phyloP scores from a whole-genome alignment of 2,797 vertebrate species.

The Hoplostethus atlanticus region DNA sequence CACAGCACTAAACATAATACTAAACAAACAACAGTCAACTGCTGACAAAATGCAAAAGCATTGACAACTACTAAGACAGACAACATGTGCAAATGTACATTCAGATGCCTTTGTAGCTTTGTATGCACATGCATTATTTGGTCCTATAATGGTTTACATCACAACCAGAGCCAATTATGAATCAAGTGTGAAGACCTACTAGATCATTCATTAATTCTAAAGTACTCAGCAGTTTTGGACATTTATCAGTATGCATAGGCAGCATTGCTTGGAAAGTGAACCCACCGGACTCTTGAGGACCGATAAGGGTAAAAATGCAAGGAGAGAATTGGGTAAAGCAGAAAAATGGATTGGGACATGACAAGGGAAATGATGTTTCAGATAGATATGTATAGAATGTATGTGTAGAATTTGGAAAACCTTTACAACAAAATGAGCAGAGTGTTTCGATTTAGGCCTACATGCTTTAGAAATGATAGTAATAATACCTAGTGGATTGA shows the following conservation, averaged over 20 bases:
- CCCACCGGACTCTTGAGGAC: constrained; percentile 74
- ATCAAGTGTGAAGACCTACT: constrained; percentile 73
- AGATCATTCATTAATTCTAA: constrained; percentile 65
- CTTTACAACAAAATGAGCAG: constrained; percentile 17
- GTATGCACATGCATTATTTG: constrained; percentile 84
- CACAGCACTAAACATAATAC: constrained; percentile 62
- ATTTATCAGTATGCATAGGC: constrained; percentile 74
- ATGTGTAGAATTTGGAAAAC: constrained; percentile 37
- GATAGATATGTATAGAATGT: constrained; percentile 61
- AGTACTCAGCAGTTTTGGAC: constrained; percentile 60
- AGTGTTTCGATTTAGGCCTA: not conserved
- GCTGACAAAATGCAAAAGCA: constrained; percentile 85
- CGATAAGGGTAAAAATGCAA: constrained; percentile 73
- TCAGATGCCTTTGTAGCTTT: constrained; percentile 79
- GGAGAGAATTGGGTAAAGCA: constrained; percentile 79
- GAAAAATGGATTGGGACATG: constrained; percentile 78
- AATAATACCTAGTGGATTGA: constrained; percentile 45
- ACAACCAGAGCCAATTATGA: constrained; percentile 83
- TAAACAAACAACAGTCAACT: constrained; percentile 63
- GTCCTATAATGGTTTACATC: constrained; percentile 70
- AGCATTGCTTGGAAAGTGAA: constrained; percentile 76
- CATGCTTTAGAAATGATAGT: constrained; percentile 34
- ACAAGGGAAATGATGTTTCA: constrained; percentile 69
- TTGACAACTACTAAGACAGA: constrained; percentile 73
- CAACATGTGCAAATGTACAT: constrained; percentile 82